Conservation (phyloP, 2,113 vertebrate species). For the Balaenoptera acutorostrata region DNA sequence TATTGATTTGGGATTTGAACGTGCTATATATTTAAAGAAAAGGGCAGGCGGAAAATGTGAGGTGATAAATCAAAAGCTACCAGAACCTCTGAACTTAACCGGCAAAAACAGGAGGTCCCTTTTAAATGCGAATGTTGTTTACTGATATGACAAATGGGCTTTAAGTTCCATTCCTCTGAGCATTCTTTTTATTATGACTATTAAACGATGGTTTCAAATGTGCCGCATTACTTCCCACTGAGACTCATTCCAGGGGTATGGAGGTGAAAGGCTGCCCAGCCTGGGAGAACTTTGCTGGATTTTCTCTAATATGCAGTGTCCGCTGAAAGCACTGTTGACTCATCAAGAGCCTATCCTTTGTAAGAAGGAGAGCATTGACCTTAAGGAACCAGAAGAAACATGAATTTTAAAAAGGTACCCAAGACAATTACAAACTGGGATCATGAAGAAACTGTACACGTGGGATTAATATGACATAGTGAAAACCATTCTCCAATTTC, state of each 20-base stretch:
- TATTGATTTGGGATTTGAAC: slow-evolving; percentile 24
- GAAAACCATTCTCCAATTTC: not conserved
- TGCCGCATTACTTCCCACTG: not conserved
- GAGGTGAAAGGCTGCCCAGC: not conserved
- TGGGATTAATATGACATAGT: not conserved
- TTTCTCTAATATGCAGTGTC: not conserved
- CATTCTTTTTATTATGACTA: not conserved
- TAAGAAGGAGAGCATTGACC: not conserved
- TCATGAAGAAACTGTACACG: not conserved
- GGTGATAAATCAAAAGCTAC: slow-evolving; percentile 47
- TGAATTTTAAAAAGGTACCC: not conserved
- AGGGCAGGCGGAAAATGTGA: not conserved
- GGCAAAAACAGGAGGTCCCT: slow-evolving; percentile 14
- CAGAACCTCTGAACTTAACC: not conserved
- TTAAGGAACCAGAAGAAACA: not conserved
- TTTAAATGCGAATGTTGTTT: slow-evolving; percentile 17
- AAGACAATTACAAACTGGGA: not conserved
- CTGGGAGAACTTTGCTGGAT: not conserved
- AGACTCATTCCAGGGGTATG: not conserved
- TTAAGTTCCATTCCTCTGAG: not conserved
- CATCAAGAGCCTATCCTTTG: not conserved
- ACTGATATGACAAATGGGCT: not conserved
- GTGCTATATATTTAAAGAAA: not conserved
- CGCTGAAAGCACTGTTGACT: not conserved
- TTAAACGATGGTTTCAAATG: slow-evolving; percentile 8